These are phyloP conservation scores for Ganaspis sp. DNA, from an alignment of 1,140 invertebrate genomes.

Conservation along the genomic window DNA sequence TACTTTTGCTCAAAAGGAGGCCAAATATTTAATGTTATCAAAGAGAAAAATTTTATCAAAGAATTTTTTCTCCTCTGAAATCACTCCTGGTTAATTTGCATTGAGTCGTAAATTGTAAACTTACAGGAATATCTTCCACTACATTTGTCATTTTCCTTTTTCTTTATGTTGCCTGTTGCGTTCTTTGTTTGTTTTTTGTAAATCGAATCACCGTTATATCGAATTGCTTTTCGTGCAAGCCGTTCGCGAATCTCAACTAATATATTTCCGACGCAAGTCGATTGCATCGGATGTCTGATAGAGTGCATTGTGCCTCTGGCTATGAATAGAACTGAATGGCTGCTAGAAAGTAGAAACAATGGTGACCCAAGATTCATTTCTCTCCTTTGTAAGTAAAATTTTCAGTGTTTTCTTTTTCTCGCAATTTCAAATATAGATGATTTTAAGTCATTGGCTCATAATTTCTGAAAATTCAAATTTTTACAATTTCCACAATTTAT, in stretches of 20 bases:
- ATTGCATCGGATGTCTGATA: conserved; percentile 52
- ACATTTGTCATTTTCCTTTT: background rate
- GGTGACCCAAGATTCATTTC: background rate
- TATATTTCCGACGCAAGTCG: conserved; percentile 65
- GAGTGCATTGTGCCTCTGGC: conserved; percentile 60
- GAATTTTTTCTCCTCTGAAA: background rate
- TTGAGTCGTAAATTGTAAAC: background rate
- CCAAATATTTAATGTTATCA: background rate
- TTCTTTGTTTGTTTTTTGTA: background rate
- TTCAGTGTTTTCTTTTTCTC: background rate
- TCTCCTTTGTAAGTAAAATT: background rate
- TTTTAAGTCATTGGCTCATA: no score
- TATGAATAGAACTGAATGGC: conserved; percentile 40
- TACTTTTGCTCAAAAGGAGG: background rate
- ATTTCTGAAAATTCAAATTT: no score
- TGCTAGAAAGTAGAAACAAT: conserved; percentile 7
- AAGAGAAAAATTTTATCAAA: background rate
- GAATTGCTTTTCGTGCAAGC: conserved; percentile 55
- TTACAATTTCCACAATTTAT: no score
- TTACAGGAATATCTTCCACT: background rate
- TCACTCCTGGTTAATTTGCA: background rate
- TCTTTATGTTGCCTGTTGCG: background rate
- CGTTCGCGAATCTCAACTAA: conserved; percentile 64
- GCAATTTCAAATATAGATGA: no score
- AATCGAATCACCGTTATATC: conserved; percentile 45